Conservation (phyloP, 1,140 invertebrate species). For the Bemisia tabaci region DNA sequence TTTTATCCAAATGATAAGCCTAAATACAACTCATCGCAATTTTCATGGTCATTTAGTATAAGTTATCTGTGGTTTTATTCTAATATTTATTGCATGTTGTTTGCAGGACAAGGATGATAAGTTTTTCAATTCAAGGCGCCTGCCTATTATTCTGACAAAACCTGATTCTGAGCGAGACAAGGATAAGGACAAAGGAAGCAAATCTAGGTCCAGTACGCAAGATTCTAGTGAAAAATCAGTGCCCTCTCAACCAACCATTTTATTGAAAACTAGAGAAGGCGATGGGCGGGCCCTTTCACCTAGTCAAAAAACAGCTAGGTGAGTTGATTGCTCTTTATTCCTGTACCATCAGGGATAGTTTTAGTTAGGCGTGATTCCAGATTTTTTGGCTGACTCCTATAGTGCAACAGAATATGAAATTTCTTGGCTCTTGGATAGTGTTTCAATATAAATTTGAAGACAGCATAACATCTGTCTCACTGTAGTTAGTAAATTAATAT, state of each 20-base stretch:
- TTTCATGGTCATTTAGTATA: too few species aligned
- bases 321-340: constrained; percentile 5
- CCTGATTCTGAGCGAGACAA: constrained; percentile 16
- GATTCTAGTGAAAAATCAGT: constrained; percentile 3
- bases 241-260: constrained; percentile 33
- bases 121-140: constrained; percentile 15
- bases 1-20: too few species aligned
- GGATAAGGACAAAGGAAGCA: constrained; percentile 7
- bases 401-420: neutral
- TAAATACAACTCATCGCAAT: too few species aligned
- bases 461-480: neutral
- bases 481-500: neutral
- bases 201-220: constrained; percentile 11
- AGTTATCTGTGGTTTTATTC: too few species aligned
- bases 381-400: constrained; percentile 1
- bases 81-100: too few species aligned
- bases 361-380: constrained; percentile 1
- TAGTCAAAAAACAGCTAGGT: constrained; percentile 20
- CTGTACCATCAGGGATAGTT: neutral
- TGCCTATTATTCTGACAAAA: constrained; percentile 21
- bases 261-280: constrained; percentile 37
- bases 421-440: neutral
- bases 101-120: constrained; percentile 18
- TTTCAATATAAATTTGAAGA: constrained; percentile 9
- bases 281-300: constrained; percentile 37